These are phyloP conservation scores for Piaya cayana DNA, from an alignment of 2,113 vertebrate species.

Conservation along the genomic window DNA sequence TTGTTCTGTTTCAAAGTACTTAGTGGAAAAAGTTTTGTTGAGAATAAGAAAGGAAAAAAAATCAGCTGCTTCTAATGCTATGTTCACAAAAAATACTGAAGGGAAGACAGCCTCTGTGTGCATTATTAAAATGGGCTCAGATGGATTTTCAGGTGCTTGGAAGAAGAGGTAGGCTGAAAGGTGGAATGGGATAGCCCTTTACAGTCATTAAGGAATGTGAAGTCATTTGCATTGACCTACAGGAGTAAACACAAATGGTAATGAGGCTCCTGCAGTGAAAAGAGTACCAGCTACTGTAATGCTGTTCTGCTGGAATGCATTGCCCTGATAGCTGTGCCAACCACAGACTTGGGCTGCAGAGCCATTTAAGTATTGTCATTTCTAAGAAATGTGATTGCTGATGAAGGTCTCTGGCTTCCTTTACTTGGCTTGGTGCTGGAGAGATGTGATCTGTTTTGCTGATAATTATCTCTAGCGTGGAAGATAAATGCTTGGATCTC, in stretches of 20 bases:
- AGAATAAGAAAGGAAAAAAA: neutral
- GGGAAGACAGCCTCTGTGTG: neutral
- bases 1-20: neutral
- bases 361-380: neutral
- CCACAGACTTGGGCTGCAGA: neutral
- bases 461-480: neutral
- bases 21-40: neutral
- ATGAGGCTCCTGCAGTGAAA: neutral
- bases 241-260: neutral
- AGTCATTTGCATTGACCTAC: neutral
- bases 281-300: neutral
- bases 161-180: neutral
- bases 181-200: accelerated
- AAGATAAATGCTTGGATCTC: neutral
- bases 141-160: neutral
- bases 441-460: neutral
- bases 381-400: neutral
- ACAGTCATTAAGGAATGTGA: neutral
- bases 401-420: neutral
- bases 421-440: neutral
- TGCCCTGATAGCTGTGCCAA: neutral
- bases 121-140: neutral
- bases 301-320: neutral
- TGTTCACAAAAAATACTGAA: neutral
- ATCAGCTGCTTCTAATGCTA: neutral